These are phyloP conservation scores for Pomacea canaliculata DNA, from an alignment of 2,888 invertebrate species.

Conservation along the genomic window DNA sequence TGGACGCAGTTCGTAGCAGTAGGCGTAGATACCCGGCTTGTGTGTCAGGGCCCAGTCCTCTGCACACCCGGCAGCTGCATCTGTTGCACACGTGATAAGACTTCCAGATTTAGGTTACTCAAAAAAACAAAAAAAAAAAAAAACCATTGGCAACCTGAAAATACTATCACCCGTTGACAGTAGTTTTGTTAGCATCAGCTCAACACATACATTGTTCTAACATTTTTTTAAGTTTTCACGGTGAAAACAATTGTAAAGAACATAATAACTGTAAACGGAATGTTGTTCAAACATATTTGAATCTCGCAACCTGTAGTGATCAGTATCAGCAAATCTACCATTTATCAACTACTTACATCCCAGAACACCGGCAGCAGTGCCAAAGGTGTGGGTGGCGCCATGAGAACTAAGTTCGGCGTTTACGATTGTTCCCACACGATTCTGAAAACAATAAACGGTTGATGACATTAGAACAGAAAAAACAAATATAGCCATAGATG, in stretches of 20 bases:
- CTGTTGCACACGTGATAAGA: constrained; percentile 16
- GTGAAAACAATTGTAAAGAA: too few relatives aligned
- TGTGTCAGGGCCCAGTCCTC: constrained; percentile 41
- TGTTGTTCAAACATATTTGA: too few relatives aligned
- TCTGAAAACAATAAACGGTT: neutral
- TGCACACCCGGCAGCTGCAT: constrained; percentile 38
- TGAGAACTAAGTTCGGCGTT: neutral
- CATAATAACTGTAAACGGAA: too few relatives aligned
- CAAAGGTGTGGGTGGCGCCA: neutral
- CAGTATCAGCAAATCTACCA: too few relatives aligned
- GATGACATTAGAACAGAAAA: too few relatives aligned
- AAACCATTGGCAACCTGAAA: constrained; percentile 8
- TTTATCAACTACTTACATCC: constrained; percentile 1
- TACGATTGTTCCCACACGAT: neutral
- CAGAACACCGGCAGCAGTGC: neutral
- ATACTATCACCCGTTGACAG: neutral
- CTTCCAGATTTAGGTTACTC: neutral
- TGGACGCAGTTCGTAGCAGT: constrained; percentile 40
- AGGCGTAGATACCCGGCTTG: constrained; percentile 35
- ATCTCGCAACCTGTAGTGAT: too few relatives aligned
- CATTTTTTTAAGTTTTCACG: too few relatives aligned
- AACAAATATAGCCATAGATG: too few relatives aligned
- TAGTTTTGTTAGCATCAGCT: too few relatives aligned
- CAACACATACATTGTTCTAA: too few relatives aligned
- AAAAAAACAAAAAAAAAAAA: neutral